These are phyloP conservation scores for Chrysopilus asiliformis DNA, from an alignment of 2,888 invertebrate genomes.

Conservation along the genomic window DNA sequence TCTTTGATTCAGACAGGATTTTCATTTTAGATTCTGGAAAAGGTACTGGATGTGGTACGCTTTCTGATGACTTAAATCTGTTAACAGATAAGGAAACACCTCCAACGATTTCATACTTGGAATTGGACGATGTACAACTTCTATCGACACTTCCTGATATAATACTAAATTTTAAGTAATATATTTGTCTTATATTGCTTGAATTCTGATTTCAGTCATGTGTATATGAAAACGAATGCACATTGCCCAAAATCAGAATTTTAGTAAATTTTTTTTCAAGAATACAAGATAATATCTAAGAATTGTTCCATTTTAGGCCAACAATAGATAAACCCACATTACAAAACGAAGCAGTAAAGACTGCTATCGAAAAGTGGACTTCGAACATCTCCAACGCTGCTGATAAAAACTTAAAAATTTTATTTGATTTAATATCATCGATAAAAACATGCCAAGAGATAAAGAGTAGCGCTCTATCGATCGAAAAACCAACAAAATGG, in stretches of 20 bases:
- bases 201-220: neutral
- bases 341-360: constrained; percentile 30
- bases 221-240: too few species aligned
- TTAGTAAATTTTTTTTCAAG: too few species aligned
- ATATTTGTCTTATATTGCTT: neutral
- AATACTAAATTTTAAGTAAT: constrained; percentile 39
- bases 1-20: neutral
- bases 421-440: constrained; percentile 51
- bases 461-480: constrained; percentile 51
- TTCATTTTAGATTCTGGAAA: constrained; percentile 3
- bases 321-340: constrained; percentile 23
- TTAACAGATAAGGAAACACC: constrained; percentile 30
- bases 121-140: constrained; percentile 42
- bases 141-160: constrained; percentile 47
- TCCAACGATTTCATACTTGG: constrained; percentile 43
- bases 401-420: constrained; percentile 42
- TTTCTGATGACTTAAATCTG: constrained; percentile 38
- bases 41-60: constrained; percentile 36
- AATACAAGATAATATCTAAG: neutral
- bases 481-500: constrained; percentile 51
- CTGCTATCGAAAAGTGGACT: constrained; percentile 48
- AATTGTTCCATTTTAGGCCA: constrained; percentile 21
- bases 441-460: constrained; percentile 60
- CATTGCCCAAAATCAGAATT: too few species aligned
- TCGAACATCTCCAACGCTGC: constrained; percentile 46